Conservation (phyloP, 2,797 vertebrate genomes). For the Falco cherrug region DNA sequence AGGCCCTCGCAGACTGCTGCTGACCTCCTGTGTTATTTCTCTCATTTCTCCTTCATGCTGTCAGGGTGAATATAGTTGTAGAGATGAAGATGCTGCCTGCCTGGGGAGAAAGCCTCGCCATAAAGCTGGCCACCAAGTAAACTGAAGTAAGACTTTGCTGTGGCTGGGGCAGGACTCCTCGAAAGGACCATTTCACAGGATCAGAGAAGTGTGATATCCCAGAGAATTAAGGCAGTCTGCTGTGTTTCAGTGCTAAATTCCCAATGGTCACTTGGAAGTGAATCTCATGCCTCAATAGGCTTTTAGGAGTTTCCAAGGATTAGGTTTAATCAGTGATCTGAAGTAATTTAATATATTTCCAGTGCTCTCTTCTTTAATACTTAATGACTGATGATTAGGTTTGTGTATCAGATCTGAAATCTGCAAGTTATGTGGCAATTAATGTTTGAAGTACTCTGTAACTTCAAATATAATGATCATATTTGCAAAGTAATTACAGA, state of each 20-base stretch:
- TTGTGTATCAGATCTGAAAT: slow-evolving; percentile 23
- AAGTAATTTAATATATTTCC: slow-evolving; percentile 63
- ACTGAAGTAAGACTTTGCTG: no score
- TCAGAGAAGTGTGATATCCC: background rate
- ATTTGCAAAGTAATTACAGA: slow-evolving; percentile 46
- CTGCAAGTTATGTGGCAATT: slow-evolving; percentile 59
- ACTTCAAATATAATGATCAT: slow-evolving; percentile 44
- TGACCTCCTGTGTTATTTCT: background rate
- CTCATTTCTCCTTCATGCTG: background rate
- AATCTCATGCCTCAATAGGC: background rate
- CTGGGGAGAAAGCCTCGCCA: no score
- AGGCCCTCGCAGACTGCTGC: background rate
- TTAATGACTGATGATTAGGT: slow-evolving; percentile 58
- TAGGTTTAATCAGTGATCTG: slow-evolving; percentile 40
- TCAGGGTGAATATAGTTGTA: background rate
- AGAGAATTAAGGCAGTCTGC: background rate
- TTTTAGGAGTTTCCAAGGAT: slow-evolving; percentile 24
- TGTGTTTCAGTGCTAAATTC: background rate
- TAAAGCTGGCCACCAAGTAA: background rate
- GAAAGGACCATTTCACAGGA: background rate
- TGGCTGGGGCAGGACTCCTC: background rate
- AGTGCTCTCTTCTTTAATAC: slow-evolving; percentile 59
- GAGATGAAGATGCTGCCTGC: background rate
- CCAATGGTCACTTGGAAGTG: background rate
- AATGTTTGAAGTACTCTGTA: slow-evolving; percentile 49